Percentiles rank a stretch among this genome's conserved stretches.
These are phyloP conservation scores for Halisarca cf. caerulea DNA, from an alignment of 37 sponge, comb jelly and placozoan species.

Conservation along the genomic window DNA sequence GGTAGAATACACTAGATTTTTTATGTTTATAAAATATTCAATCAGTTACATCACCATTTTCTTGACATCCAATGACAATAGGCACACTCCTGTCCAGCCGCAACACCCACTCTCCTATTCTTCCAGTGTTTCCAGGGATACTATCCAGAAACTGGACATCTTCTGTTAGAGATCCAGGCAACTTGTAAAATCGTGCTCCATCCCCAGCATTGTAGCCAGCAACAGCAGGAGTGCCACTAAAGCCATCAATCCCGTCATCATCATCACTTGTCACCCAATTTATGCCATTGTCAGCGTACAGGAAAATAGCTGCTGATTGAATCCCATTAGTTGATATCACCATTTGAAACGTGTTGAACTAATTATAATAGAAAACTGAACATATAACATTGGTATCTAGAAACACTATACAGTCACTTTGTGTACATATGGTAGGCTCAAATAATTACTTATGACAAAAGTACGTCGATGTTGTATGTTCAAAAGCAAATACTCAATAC, in stretches of 20 bases:
- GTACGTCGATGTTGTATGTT: too few relatives aligned
- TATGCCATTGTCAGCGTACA: conserved; percentile 16
- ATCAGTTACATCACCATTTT: not conserved
- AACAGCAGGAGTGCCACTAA: not conserved
- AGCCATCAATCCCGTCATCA: not conserved
- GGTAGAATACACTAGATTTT: not conserved
- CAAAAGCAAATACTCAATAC: too few relatives aligned
- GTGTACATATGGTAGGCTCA: too few relatives aligned
- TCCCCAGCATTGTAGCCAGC: conserved; percentile 20
- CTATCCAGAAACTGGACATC: not conserved
- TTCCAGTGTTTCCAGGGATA: not conserved
- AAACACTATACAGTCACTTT: too few relatives aligned
- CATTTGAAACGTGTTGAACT: conserved; percentile 7
- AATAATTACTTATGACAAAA: too few relatives aligned
- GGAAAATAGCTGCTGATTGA: conserved; percentile 10
- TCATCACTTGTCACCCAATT: not conserved
- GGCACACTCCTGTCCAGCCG: not conserved
- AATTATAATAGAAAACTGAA: too few relatives aligned
- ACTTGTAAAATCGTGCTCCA: not conserved
- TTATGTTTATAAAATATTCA: not conserved
- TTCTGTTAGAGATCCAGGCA: conserved; percentile 9
- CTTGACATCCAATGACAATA: not conserved
- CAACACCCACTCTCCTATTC: not conserved
- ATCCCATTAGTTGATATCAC: conserved; percentile 20
- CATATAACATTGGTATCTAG: too few relatives aligned